Conservation (phyloP, 2,797 vertebrate genomes). For the Eremophila alpestris region DNA sequence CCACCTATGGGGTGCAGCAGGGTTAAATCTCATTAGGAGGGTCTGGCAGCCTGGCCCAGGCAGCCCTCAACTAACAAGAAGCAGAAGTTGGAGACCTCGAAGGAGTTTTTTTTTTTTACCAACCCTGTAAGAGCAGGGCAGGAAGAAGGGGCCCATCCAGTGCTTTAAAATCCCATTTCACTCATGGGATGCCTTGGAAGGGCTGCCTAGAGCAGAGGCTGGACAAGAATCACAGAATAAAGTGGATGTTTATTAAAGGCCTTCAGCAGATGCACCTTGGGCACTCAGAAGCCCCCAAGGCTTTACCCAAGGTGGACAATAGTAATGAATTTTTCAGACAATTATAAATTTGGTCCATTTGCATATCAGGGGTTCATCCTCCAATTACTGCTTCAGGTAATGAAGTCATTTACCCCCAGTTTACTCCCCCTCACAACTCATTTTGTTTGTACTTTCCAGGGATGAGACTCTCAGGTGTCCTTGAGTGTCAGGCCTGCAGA, state of each 20-base stretch:
- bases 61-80: not conserved
- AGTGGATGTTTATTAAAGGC: not conserved
- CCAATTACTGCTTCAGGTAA: not conserved
- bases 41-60: not conserved
- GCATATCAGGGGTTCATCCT: not conserved
- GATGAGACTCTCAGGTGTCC: not conserved
- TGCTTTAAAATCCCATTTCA: not conserved
- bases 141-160: not conserved
- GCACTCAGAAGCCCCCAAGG: not conserved
- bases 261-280: accelerated
- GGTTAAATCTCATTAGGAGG: not conserved
- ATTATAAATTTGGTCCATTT: not conserved
- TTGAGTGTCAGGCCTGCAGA: not conserved
- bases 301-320: accelerated
- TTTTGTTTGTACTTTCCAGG: not conserved
- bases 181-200: not conserved
- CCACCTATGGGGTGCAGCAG: not conserved
- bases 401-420: too few species aligned
- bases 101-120: not conserved
- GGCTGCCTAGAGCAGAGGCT: not conserved
- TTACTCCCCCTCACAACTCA: not conserved
- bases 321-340: too few species aligned
- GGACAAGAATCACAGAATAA: not conserved
- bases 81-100: not conserved
- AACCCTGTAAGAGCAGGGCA: not conserved